phyloP scores from a whole-genome alignment of 2,888 invertebrate species.

The Alsophila aescularia region DNA sequence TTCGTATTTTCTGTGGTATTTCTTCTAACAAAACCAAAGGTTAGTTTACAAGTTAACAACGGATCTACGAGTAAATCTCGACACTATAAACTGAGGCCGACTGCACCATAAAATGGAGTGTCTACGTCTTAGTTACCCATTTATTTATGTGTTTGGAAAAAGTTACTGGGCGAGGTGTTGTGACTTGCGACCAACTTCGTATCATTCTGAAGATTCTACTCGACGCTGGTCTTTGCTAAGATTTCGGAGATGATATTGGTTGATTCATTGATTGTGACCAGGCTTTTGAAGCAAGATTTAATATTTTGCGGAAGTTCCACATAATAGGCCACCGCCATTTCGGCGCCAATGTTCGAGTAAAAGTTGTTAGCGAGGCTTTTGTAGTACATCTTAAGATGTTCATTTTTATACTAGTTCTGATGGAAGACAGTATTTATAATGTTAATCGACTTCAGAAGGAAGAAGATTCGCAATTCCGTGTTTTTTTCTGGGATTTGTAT shows the following conservation, averaged over 20 bases:
- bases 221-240: background rate
- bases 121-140: slow-evolving; percentile 61
- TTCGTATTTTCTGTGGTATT: slow-evolving; percentile 21
- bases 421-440: no score
- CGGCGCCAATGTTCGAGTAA: no score
- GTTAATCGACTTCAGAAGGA: no score
- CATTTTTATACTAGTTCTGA: no score
- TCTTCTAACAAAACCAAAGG: slow-evolving; percentile 22
- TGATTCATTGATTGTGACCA: no score
- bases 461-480: no score
- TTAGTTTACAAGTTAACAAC: slow-evolving; percentile 43
- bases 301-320: no score
- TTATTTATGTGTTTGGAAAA: slow-evolving; percentile 57
- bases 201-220: slow-evolving; percentile 40
- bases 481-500: no score
- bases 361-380: no score
- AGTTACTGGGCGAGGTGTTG: slow-evolving; percentile 50
- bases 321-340: no score
- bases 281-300: no score
- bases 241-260: background rate
- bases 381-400: no score
- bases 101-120: slow-evolving; percentile 59
- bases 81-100: slow-evolving; percentile 56
- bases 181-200: slow-evolving; percentile 43
- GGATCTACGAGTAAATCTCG: slow-evolving; percentile 52